Evolutionary conservation across 2,888 invertebrate species (phyloP).

Genomic region (Cantharis flavilabris): DNA sequence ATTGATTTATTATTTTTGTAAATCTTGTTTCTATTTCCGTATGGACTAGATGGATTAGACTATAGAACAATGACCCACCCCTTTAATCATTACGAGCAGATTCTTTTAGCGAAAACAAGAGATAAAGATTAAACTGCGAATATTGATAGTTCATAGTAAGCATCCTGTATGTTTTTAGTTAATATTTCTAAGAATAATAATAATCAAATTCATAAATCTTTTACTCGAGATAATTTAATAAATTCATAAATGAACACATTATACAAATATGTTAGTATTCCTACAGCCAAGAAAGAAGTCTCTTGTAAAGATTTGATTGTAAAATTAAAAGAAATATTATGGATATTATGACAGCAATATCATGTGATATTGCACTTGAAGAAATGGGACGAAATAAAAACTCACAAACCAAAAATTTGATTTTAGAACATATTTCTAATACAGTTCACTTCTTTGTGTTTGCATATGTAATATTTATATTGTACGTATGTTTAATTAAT

Average conservation of each 20-base stretch:
- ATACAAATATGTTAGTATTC: background rate
- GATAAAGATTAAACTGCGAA: no score
- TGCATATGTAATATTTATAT: slow-evolving; percentile 14
- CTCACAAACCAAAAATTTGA: background rate
- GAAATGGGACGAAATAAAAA: background rate
- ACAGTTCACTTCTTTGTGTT: background rate
- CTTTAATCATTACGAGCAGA: no score
- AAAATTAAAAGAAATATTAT: background rate
- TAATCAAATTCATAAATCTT: background rate
- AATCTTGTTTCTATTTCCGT: no score
- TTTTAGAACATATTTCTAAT: background rate
- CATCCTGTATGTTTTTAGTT: background rate
- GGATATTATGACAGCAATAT: background rate
- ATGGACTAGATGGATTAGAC: no score
- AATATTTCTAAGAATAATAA: background rate
- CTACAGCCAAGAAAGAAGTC: background rate
- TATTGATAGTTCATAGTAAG: no score
- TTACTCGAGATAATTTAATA: background rate
- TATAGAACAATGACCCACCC: no score
- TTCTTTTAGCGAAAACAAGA: no score
- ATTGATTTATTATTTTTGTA: no score
- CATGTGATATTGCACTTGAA: background rate
- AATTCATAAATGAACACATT: background rate
- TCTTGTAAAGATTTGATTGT: background rate
- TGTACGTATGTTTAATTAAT: slow-evolving; percentile 31